Percentiles rank a stretch among this genome's conserved stretches.
phyloP scores from a whole-genome alignment of 1,140 invertebrate species.

The Drosophila albomicans region DNA sequence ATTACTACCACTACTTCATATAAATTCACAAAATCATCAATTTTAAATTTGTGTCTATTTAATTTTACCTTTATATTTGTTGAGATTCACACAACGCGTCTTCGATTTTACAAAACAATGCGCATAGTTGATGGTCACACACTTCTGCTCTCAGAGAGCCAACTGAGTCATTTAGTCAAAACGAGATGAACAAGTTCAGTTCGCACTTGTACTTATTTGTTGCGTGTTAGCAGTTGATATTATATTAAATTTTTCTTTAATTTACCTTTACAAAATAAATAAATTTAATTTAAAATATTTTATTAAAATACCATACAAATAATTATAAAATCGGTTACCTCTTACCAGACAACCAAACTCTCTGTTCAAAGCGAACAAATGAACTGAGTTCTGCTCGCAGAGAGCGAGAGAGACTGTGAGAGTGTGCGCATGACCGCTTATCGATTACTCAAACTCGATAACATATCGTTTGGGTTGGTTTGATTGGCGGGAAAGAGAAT shows the following conservation, averaged over 20 bases:
- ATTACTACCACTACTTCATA: neutral
- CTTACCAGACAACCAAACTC: neutral
- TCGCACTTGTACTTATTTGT: neutral
- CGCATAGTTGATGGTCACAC: slow-evolving; percentile 25
- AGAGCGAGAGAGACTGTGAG: slow-evolving; percentile 4
- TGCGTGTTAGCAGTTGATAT: neutral
- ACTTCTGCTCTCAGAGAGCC: neutral
- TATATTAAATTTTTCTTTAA: neutral
- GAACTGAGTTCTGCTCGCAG: neutral
- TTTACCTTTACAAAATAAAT: neutral
- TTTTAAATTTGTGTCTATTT: neutral
- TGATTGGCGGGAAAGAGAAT: slow-evolving; percentile 14
- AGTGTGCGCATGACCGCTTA: slow-evolving; percentile 27
- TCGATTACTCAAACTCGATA: slow-evolving; percentile 31
- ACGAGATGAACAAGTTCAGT: slow-evolving; percentile 22
- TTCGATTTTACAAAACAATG: slow-evolving; percentile 23
- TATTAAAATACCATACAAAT: neutral
- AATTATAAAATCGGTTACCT: neutral
- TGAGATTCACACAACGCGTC: slow-evolving; percentile 6
- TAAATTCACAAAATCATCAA: neutral
- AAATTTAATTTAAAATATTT: neutral
- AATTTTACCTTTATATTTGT: slow-evolving; percentile 2
- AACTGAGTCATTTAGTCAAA: neutral
- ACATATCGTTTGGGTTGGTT: neutral
- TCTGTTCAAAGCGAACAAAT: neutral